Base-by-base conservation (phyloP, 2,888 invertebrate species). In the Lasioglossum morio region DNA sequence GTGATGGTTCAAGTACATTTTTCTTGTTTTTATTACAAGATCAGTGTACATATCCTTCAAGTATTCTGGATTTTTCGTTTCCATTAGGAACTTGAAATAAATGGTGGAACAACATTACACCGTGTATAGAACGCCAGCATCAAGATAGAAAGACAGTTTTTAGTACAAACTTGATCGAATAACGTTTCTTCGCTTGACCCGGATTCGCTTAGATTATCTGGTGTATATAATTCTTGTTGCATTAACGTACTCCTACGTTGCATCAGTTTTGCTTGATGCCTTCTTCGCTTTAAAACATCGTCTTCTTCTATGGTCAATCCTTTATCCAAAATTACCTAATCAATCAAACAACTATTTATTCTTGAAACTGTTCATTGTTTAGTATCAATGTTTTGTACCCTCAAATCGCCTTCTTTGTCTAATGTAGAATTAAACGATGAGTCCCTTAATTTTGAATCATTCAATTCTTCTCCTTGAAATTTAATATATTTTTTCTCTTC, bases 1-100 rank as follows among this genome's bases (percentile, higher is more conserved):
- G 76, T 95, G 95, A 37, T 94, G 91, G 30, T 94, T 87, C 5
- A 93, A 78, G 80, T 95, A 95, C 7, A 90, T 81, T 75, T 91
- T 86, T 81, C 95, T 92, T 27, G 92, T 90, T 75, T 92, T 90
- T 53, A 95, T 73, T 77, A 94, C 89, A 48, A 92, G 86, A 48
- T 93, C 87, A 12, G 92, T 87, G 63, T 93, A 93, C 19, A 78
- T 85, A 60, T 92, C 77, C 87, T 94, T 93, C 57, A 94, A 88
- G 72, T 82, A 0, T 78, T 87, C 84, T 27, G 81, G 72, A 23
- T 81, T 80, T 81, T 75, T 75, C 30, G 19, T 57, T 34, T 88
- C 48, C 60, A n/a, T 8, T 34, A 74, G 57, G 14, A 40, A 43
- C 77, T 86, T 77, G 12, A 78, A 76, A 57, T 37, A 48, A 60